Percentiles rank a stretch among this genome's conserved stretches.
Conservation (phyloP, 2,113 vertebrate species). For the Colius striatus region DNA sequence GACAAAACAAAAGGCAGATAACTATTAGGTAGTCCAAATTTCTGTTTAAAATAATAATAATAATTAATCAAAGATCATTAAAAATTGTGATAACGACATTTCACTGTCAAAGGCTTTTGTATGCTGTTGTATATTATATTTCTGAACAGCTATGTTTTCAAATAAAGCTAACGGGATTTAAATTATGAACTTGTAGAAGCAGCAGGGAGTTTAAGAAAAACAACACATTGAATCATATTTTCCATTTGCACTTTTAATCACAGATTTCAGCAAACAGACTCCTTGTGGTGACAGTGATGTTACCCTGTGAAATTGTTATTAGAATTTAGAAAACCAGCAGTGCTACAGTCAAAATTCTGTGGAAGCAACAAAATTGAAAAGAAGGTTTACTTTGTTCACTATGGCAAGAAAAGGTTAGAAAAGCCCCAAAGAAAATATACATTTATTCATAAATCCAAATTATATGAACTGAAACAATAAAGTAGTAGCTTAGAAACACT, state of each 20-base stretch:
- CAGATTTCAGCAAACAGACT: slow-evolving; percentile 47
- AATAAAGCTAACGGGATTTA: slow-evolving; percentile 62
- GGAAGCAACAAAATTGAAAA: slow-evolving; percentile 1
- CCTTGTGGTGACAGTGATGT: slow-evolving; percentile 29
- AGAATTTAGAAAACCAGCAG: slow-evolving; percentile 64
- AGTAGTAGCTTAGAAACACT: slow-evolving; percentile 65
- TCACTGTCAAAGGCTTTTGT: not conserved
- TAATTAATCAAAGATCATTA: not conserved
- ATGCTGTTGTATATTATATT: not conserved
- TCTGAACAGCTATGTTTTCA: slow-evolving; percentile 57
- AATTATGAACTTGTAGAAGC: slow-evolving; percentile 67
- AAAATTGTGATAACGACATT: not conserved
- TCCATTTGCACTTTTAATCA: slow-evolving; percentile 50
- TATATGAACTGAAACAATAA: slow-evolving; percentile 69
- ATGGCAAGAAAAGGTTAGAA: slow-evolving; percentile 41
- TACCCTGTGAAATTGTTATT: slow-evolving; percentile 39
- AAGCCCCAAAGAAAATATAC: slow-evolving; percentile 69
- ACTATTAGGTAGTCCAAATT: not conserved
- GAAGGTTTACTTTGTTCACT: not conserved
- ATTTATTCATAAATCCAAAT: slow-evolving; percentile 80
- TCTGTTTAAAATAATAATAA: not conserved
- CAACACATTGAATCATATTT: slow-evolving; percentile 29
- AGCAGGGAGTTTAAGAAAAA: slow-evolving; percentile 27
- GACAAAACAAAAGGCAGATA: not conserved
- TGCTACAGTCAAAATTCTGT: slow-evolving; percentile 39